A percentile compares a stretch with the other conserved stretches of the same genome.
These are phyloP conservation scores for Mus spretus DNA, from an alignment of 2,797 vertebrate species.

Conservation along the genomic window DNA sequence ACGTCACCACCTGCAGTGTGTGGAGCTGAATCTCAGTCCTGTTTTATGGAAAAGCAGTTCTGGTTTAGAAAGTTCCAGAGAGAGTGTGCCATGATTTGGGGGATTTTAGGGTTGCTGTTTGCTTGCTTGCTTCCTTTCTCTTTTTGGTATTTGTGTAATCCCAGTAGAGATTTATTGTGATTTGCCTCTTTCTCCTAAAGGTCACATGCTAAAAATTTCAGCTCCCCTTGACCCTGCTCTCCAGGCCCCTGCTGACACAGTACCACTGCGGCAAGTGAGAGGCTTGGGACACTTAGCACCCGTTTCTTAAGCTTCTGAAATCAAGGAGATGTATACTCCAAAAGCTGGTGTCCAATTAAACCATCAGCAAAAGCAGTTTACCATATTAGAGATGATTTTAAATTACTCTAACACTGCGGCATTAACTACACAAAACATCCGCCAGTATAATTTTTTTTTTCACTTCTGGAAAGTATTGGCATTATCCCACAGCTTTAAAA, in stretches of 20 bases:
- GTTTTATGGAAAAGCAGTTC: not conserved
- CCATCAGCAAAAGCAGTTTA: not conserved
- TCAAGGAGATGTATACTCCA: not conserved
- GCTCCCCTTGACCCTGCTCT: not conserved
- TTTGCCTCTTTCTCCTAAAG: conserved; percentile 25
- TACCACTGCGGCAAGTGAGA: not conserved
- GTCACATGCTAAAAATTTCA: not conserved
- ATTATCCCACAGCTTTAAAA: not conserved
- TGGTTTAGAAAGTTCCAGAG: not conserved
- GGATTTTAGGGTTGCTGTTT: not conserved
- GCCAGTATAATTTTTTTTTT: conserved; percentile 11
- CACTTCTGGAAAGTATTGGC: conserved; percentile 5
- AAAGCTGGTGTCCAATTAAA: not conserved
- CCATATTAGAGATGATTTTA: not conserved
- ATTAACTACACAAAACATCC: not conserved
- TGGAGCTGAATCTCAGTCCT: not conserved
- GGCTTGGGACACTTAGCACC: not conserved
- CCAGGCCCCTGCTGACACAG: not conserved
- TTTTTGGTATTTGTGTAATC: conserved; percentile 29
- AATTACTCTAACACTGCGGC: not conserved
- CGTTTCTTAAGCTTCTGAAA: not conserved
- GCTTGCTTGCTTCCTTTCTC: no score
- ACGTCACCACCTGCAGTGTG: not conserved
- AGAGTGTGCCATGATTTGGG: not conserved
- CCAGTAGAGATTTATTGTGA: not conserved